A percentile compares a stretch with the other conserved stretches of the same genome.
Evolutionary conservation across 2,113 vertebrate species (phyloP).

Genomic region (Crotalus helleri): DNA sequence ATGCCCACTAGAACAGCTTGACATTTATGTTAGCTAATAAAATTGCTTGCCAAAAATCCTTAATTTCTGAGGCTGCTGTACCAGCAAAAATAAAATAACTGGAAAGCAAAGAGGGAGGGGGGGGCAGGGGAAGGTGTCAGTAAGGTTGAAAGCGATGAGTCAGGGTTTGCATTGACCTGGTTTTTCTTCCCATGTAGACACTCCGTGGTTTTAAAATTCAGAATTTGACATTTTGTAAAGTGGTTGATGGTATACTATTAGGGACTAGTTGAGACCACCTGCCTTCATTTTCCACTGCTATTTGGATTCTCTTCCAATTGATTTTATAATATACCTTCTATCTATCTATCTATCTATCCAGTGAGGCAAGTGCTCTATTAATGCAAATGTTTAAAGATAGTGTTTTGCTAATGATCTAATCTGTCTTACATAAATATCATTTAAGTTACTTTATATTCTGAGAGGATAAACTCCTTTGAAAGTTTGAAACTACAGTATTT

Average conservation of each 20-base stretch:
- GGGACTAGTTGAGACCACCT: slow-evolving; percentile 9
- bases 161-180: background rate
- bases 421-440: background rate
- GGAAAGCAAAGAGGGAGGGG: background rate
- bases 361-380: background rate
- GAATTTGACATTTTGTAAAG: background rate
- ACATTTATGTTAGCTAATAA: slow-evolving; percentile 1
- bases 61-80: background rate
- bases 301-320: background rate
- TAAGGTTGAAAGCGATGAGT: background rate
- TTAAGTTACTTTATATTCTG: background rate
- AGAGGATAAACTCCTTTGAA: background rate
- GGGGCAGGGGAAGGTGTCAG: background rate
- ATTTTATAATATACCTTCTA: background rate
- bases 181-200: background rate
- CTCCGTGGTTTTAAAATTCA: background rate
- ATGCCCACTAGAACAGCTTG: background rate
- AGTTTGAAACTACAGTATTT: background rate
- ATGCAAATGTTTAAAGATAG: slow-evolving; percentile 6
- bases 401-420: slow-evolving; percentile 1
- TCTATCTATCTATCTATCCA: background rate
- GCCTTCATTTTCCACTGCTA: slow-evolving; percentile 5
- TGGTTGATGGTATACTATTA: background rate
- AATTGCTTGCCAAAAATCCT: background rate
- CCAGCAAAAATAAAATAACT: slow-evolving; percentile 26